Conservation (phyloP, 2,797 vertebrate genomes). For the Glyptemys insculpta region DNA sequence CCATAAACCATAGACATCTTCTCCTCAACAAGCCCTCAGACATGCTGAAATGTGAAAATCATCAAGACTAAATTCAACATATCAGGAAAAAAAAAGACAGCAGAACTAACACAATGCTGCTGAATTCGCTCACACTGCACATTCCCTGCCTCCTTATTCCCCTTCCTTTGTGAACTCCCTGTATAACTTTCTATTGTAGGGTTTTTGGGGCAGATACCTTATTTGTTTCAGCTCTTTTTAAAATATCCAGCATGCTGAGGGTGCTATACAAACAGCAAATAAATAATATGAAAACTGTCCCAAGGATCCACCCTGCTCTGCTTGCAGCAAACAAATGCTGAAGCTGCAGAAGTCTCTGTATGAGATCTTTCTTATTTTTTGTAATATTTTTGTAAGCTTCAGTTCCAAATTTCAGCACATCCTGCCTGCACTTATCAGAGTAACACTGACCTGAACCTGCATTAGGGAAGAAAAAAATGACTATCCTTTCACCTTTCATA, state of each 20-base stretch:
- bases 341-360: not conserved
- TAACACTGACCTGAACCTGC: not conserved
- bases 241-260: not conserved
- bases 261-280: not conserved
- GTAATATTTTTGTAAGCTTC: not conserved
- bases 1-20: not conserved
- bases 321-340: not conserved
- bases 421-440: not conserved
- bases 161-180: not conserved
- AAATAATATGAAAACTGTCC: not conserved
- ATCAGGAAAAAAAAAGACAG: not conserved
- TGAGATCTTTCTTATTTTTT: not conserved
- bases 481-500: not conserved
- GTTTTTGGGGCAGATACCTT: not conserved
- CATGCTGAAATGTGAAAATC: not conserved
- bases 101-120: not conserved
- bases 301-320: not conserved
- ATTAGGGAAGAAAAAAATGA: not conserved
- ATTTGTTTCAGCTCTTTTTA: not conserved
- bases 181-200: not conserved
- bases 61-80: not conserved
- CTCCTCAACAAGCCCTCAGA: not conserved
- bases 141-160: not conserved
- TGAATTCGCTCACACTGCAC: not conserved
- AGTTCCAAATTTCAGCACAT: not conserved